A percentile compares a stretch with the other conserved stretches of the same genome.
These are phyloP conservation scores for Orthosia incerta DNA, from an alignment of 2,888 invertebrate genomes.

Conservation along the genomic window DNA sequence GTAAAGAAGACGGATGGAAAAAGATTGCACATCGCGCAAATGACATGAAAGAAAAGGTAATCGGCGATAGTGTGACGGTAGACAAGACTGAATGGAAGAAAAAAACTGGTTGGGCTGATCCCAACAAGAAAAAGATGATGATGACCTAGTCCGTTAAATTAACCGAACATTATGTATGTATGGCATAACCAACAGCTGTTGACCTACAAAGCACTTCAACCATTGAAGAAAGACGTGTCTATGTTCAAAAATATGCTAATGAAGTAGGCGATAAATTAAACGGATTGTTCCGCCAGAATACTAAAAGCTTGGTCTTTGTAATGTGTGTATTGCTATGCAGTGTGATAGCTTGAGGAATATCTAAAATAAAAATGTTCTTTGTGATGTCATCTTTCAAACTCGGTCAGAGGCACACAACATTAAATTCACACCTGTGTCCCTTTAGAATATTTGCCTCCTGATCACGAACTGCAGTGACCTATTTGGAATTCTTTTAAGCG, in stretches of 20 bases:
- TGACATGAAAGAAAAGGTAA: no score
- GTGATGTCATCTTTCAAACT: neutral
- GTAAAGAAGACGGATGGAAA: no score
- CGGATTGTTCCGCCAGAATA: conserved; percentile 26
- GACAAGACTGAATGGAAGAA: no score
- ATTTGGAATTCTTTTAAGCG: no score
- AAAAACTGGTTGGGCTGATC: no score
- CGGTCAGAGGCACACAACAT: neutral
- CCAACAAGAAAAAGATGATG: no score
- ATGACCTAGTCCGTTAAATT: no score
- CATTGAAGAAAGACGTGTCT: neutral
- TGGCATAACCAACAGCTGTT: neutral
- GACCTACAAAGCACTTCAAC: conserved; percentile 12
- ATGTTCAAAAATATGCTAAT: conserved; percentile 14
- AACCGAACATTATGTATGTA: conserved; percentile 2
- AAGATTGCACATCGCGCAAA: no score
- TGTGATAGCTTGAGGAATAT: conserved; percentile 9
- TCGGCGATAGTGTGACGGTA: no score
- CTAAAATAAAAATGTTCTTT: neutral
- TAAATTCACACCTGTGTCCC: neutral
- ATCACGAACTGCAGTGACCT: neutral
- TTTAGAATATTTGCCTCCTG: neutral
- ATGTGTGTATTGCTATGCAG: conserved; percentile 11
- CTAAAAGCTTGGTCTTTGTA: conserved; percentile 8
- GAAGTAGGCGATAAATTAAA: conserved; percentile 21